Evolutionary conservation across 2,113 vertebrate genomes (phyloP).

Genomic region (Corythaixoides concolor): DNA sequence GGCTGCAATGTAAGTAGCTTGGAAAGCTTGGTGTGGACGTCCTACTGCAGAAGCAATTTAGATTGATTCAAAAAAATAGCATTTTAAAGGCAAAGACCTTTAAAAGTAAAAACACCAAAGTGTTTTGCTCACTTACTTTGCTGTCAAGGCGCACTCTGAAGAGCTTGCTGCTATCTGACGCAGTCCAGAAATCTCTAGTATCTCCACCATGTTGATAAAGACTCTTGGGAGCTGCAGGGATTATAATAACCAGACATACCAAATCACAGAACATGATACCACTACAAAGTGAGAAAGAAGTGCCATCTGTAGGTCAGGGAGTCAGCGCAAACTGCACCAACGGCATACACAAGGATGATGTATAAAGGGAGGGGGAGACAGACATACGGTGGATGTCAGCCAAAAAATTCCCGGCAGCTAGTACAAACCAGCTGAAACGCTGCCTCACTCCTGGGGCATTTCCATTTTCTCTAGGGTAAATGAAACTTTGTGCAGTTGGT

Average conservation of each 20-base stretch:
- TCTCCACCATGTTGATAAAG: conserved; percentile 84
- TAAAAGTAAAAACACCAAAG: too few species aligned
- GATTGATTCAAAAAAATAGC: background rate
- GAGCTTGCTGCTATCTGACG: conserved; percentile 74
- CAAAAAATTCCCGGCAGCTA: background rate
- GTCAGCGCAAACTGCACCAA: background rate
- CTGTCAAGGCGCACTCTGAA: conserved; percentile 67
- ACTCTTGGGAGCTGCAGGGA: conserved; percentile 83
- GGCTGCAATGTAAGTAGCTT: background rate
- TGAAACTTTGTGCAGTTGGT: background rate
- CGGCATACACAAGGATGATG: background rate
- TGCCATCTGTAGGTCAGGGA: background rate
- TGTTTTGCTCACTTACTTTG: conserved; percentile 71
- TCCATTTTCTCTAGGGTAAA: background rate
- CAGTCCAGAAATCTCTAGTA: conserved; percentile 82
- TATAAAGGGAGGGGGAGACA: background rate
- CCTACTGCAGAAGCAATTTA: background rate
- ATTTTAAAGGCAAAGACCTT: background rate
- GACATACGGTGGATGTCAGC: background rate
- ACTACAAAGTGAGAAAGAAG: conserved; percentile 17
- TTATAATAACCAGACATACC: conserved; percentile 26
- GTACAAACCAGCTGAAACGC: background rate
- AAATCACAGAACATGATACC: conserved; percentile 35
- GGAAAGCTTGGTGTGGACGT: background rate
- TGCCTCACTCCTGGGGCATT: background rate